Base-by-base conservation (phyloP, 1,140 invertebrate genomes). In the Drosophila serrata region DNA sequence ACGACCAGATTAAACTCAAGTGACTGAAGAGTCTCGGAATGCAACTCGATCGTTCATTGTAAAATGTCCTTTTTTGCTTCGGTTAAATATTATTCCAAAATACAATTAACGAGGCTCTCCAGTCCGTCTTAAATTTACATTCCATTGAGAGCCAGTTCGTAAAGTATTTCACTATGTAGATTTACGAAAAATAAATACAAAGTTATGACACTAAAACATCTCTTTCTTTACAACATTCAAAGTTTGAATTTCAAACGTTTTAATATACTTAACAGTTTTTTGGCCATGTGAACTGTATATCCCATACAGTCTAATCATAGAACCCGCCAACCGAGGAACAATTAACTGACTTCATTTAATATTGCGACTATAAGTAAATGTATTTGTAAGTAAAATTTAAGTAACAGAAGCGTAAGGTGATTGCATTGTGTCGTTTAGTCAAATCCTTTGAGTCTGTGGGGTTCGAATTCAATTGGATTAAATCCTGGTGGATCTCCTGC, bases 131-230 rank as follows among this genome's bases (percentile, higher is more conserved):
- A 31, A 37, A 75, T 55, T 68, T 60, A 55, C 51, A 77, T 77
- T 76, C 74, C 74, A 77, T 77, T 77, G 73, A 37, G 63, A 77
- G 75, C 37, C 61, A 77, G 55, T 48, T 76, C 74, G 49, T 77
- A 55, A 68, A 77, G 49, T 77, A 77, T 77, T 77, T 77, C 46
- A 69, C 74, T 77, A 77, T 77, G 37, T 60, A 77, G 53, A 55
- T 77, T 76, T 76, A 76, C 56, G 73, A 42, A 43, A 67, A 76
- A 76, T 76, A 76, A 76, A 76, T 68, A 68, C 62, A 59, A 76
- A 76, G 74, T 76, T 76, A 76, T 76, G 74, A 67, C 42, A 72
- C 37, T 17, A 5, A 35, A 42, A 1, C 19, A 29, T 35, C 29
- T 27, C 27, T 35, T 69, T 42, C 35, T 42, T 69, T 11, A n/a